A percentile compares a stretch with the other conserved stretches of the same genome.
Conservation (phyloP, 2,888 invertebrate species). For the Chrysolina oricalcia region DNA sequence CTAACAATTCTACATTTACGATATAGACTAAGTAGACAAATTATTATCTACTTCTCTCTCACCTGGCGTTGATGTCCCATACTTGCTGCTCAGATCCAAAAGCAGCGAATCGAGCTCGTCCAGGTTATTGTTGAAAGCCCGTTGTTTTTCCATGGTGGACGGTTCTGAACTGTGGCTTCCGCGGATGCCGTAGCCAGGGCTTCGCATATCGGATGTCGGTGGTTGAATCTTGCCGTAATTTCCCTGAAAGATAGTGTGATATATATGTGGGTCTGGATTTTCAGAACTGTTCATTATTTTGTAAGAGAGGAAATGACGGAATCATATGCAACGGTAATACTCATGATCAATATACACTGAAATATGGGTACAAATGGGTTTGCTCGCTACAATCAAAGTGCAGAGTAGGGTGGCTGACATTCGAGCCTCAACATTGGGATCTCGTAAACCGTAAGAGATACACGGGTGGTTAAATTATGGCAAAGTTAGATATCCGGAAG, state of each 20-base stretch:
- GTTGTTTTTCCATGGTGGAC: constrained; percentile 54
- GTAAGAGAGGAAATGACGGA: background rate
- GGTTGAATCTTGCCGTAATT: constrained; percentile 67
- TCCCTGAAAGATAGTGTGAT: constrained; percentile 62
- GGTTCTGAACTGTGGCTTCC: constrained; percentile 38
- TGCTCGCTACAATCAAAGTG: too few relatives aligned
- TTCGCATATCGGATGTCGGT: constrained; percentile 59
- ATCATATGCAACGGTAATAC: background rate
- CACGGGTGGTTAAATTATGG: too few relatives aligned
- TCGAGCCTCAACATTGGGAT: too few relatives aligned
- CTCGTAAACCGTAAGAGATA: too few relatives aligned
- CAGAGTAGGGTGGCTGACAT: too few relatives aligned
- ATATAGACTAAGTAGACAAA: background rate
- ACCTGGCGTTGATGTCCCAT: constrained; percentile 69
- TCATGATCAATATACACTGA: too few relatives aligned
- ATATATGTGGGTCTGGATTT: constrained; percentile 27
- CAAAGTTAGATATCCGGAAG: too few relatives aligned
- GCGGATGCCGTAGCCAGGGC: constrained; percentile 49
- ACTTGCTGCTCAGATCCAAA: constrained; percentile 90
- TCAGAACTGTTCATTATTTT: background rate
- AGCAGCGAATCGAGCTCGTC: constrained; percentile 93
- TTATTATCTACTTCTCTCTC: constrained; percentile 30
- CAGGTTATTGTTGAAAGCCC: constrained; percentile 80
- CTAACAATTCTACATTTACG: too few relatives aligned
- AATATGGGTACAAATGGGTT: too few relatives aligned